phyloP scores from a whole-genome alignment of 2,888 invertebrate species.

The Cepaea hortensis region DNA sequence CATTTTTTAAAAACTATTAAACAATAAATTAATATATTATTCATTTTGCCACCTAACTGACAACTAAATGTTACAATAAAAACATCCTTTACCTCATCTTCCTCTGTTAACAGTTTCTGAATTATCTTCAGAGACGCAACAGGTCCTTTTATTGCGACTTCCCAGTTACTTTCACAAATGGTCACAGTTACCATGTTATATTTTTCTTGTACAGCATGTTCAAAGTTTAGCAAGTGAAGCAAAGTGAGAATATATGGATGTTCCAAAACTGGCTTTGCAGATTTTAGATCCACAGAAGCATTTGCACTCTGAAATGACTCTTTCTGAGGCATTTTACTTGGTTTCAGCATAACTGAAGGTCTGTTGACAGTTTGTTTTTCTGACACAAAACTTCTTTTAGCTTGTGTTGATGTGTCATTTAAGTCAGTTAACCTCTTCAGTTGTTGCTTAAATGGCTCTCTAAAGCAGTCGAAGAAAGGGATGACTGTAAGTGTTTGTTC shows the following conservation, averaged over 20 bases:
- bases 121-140: not conserved
- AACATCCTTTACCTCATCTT: conserved; percentile 1
- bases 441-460: conserved; percentile 11
- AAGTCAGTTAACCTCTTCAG: not conserved
- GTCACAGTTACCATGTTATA: not conserved
- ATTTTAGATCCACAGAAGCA: not conserved
- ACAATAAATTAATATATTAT: too few species aligned
- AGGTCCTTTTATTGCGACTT: conserved; percentile 6
- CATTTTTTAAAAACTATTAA: too few species aligned
- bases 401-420: not conserved
- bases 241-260: conserved; percentile 30
- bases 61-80: too few species aligned
- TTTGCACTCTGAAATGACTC: not conserved
- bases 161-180: conserved; percentile 14
- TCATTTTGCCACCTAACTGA: too few species aligned
- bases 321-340: not conserved
- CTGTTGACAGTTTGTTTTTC: not conserved
- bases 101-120: conserved; percentile 12
- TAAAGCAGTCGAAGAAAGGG: conserved; percentile 33
- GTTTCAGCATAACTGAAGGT: not conserved
- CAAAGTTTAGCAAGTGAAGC: conserved; percentile 8
- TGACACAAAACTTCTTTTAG: not conserved
- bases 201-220: not conserved
- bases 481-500: conserved; percentile 4
- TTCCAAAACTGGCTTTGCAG: not conserved